phyloP scores from a whole-genome alignment of 2,797 vertebrate species.

The Argentina silus region DNA sequence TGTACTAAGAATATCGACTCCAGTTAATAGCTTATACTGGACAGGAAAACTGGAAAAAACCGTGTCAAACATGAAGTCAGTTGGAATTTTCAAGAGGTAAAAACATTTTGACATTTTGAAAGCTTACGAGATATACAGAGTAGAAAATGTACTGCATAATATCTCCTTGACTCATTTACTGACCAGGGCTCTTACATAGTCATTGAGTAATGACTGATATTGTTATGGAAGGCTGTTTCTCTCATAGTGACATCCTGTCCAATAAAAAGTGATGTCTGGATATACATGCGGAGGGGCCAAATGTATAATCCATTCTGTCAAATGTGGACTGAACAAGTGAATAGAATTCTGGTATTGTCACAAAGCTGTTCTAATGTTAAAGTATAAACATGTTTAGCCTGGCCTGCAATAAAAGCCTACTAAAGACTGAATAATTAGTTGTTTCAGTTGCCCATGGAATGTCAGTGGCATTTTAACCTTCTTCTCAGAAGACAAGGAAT shows the following conservation, averaged over 20 bases:
- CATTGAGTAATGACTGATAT: neutral
- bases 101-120: conserved; percentile 35
- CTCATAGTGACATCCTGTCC: neutral
- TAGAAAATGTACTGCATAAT: conserved; percentile 47
- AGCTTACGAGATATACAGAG: conserved; percentile 32
- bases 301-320: neutral
- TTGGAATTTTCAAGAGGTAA: conserved; percentile 52
- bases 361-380: too few species aligned
- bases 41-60: conserved; percentile 44
- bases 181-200: neutral
- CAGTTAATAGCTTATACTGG: conserved; percentile 24
- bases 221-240: neutral
- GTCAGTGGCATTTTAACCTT: neutral
- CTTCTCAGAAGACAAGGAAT: neutral
- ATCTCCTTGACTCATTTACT: conserved; percentile 12
- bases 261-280: neutral
- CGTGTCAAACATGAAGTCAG: conserved; percentile 52
- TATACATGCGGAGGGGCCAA: too few species aligned
- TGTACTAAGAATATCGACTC: conserved; percentile 37
- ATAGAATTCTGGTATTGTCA: too few species aligned
- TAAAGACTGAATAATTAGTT: neutral
- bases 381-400: too few species aligned
- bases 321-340: too few species aligned
- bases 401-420: neutral
- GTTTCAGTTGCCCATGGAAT: neutral